phyloP scores from a whole-genome alignment of 2,888 invertebrate genomes.

The Tipula unca region DNA sequence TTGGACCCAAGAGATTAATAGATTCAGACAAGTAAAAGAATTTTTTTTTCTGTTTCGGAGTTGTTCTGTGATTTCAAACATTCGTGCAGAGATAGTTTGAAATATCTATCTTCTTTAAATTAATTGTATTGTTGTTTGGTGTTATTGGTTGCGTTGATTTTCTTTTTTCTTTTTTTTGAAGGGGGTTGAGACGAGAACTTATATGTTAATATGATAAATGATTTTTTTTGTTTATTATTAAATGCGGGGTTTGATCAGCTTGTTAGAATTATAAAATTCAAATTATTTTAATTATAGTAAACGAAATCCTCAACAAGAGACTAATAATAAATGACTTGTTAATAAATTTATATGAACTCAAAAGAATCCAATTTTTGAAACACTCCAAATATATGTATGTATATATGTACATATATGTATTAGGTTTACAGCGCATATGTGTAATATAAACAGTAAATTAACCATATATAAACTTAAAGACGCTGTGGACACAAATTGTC shows the following conservation, averaged over 20 bases:
- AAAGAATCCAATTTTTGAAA: neutral
- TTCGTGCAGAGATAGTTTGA: neutral
- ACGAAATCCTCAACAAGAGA: neutral
- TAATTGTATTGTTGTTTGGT: neutral
- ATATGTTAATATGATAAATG: neutral
- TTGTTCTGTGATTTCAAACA: neutral
- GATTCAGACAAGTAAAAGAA: conserved; percentile 14
- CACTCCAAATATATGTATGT: neutral
- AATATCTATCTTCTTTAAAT: neutral
- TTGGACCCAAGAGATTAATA: neutral
- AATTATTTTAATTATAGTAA: neutral
- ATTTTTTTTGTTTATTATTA: neutral
- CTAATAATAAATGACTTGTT: neutral
- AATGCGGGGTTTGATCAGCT: neutral
- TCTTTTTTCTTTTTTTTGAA: neutral
- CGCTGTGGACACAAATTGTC: neutral
- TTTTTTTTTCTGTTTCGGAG: neutral
- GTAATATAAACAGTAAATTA: neutral
- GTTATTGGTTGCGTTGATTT: neutral
- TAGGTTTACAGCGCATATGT: neutral
- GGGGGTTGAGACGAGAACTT: neutral
- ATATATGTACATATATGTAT: too few species aligned
- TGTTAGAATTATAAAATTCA: neutral
- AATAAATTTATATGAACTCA: neutral
- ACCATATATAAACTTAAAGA: neutral